phyloP scores from a whole-genome alignment of 92 coral and sea anemone genomes.

The Metridium senile region DNA sequence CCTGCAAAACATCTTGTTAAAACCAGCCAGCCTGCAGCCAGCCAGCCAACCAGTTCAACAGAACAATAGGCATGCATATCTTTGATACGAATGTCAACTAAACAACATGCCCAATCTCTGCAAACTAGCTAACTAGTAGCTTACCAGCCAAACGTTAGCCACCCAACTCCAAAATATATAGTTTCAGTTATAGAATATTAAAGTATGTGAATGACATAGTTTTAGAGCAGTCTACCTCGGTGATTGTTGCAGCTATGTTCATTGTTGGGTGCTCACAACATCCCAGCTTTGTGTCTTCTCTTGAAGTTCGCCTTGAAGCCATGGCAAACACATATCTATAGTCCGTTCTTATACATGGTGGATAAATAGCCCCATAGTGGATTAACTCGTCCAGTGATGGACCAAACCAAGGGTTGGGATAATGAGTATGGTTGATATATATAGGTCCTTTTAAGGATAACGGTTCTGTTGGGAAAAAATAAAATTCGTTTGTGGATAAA shows the following conservation, averaged over 20 bases:
- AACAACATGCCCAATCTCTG: too few relatives aligned
- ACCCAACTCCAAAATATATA: too few relatives aligned
- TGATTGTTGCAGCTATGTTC: slow-evolving; percentile 57
- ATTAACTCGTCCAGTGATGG: slow-evolving; percentile 29
- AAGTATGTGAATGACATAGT: too few relatives aligned
- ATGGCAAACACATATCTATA: slow-evolving; percentile 32
- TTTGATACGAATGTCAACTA: too few relatives aligned
- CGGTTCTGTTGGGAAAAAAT: slow-evolving; percentile 33
- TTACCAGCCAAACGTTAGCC: too few relatives aligned
- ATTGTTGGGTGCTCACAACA: slow-evolving; percentile 52
- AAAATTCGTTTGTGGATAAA: too few relatives aligned
- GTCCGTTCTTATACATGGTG: slow-evolving; percentile 66
- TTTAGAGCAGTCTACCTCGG: slow-evolving; percentile 61
- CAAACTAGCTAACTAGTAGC: too few relatives aligned
- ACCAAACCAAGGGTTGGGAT: slow-evolving; percentile 63
- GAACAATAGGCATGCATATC: too few relatives aligned
- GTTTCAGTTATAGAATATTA: too few relatives aligned
- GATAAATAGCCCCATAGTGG: slow-evolving; percentile 55
- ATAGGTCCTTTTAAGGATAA: slow-evolving; percentile 45
- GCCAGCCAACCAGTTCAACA: too few relatives aligned
- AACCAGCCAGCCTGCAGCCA: too few relatives aligned
- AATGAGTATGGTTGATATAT: slow-evolving; percentile 13
- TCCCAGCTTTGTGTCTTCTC: slow-evolving; percentile 32
- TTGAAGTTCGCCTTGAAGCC: slow-evolving; percentile 11
- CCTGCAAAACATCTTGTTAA: too few relatives aligned